Evolutionary conservation across 2,113 vertebrate species (phyloP), one percentile per base, ranked within the genome.

Genomic region (Toxostoma redivivum): DNA sequence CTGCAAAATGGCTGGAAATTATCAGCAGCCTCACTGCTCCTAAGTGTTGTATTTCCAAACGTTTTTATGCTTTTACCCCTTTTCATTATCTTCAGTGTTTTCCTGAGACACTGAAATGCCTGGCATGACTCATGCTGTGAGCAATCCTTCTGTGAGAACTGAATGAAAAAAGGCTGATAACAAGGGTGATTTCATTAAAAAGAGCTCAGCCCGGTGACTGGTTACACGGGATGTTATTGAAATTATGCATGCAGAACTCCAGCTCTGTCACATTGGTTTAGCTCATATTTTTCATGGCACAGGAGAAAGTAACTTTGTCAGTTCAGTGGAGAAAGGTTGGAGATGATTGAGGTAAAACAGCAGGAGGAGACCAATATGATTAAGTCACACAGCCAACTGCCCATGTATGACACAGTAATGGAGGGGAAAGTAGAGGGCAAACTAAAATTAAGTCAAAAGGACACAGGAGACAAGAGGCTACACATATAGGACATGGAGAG

Each of bases 341-440:
- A 84, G 94, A 94, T 81, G 96, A 96, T 76, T 95, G 95, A 97
- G 96, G 90, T 86, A 81, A 90, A 94, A 71, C 92, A 96, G 93
- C 93, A 18, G 95, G 94, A 95, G 79, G 65, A 81, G 57, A 87
- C 71, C 76, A 37, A 84, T 31, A 42, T 84, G 88, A 93, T 95
- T 81, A 93, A 94, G 93, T 94, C 93, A 74, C 88, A 69, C n/a
- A 56, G 60, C 73, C 94, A 96, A 93, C 93, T 93, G 92, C 82
- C 94, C 96, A 54, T 93, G 96, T 86, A 83, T 57, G 81, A 95
- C 95, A 81, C 72, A 21, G 82, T 61, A 67, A 93, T 76, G 82
- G 94, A 95, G 88, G 92, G 91, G 92, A 95, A 94, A 86, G 88
- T 9, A 88, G 82, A 96, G 94, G 95, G 90, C 95, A 96, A 92